Conservation (phyloP, 2,113 vertebrate species). For the Phrynocephalus versicolor region DNA sequence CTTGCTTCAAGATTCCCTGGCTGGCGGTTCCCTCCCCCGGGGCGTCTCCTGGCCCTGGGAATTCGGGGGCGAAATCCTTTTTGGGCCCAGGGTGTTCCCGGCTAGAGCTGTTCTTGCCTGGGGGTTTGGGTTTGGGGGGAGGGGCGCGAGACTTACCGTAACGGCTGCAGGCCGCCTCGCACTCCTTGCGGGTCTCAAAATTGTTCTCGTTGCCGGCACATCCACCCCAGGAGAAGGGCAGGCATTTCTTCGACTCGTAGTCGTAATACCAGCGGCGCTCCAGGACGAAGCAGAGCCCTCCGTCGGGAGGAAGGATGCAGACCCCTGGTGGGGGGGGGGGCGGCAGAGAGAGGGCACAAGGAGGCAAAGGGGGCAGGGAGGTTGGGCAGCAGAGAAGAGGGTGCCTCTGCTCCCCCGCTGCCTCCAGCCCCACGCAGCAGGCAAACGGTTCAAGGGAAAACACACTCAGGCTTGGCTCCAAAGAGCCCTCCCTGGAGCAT, state of each 20-base stretch:
- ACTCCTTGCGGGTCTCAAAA: not conserved
- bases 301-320: not conserved
- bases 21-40: too few species aligned
- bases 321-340: not conserved
- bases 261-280: not conserved
- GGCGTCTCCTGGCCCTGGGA: too few species aligned
- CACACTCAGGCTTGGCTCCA: not conserved
- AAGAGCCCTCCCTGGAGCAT: not conserved
- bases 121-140: not conserved
- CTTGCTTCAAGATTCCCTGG: too few species aligned
- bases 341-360: too few species aligned
- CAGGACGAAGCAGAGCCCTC: not conserved
- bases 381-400: too few species aligned
- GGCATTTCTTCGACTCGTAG: not conserved
- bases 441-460: not conserved
- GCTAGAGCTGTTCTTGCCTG: not conserved
- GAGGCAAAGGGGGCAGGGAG: not conserved
- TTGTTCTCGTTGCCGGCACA: conserved; percentile 7
- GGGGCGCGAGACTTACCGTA: not conserved
- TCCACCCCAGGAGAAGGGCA: not conserved
- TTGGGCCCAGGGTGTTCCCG: too few species aligned
- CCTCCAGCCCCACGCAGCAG: too few species aligned
- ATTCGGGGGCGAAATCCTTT: too few species aligned
- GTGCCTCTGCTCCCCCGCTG: too few species aligned
- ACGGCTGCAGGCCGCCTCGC: not conserved